phyloP scores from a whole-genome alignment of 2,113 vertebrate species.

The Protomyctophum bolini region DNA sequence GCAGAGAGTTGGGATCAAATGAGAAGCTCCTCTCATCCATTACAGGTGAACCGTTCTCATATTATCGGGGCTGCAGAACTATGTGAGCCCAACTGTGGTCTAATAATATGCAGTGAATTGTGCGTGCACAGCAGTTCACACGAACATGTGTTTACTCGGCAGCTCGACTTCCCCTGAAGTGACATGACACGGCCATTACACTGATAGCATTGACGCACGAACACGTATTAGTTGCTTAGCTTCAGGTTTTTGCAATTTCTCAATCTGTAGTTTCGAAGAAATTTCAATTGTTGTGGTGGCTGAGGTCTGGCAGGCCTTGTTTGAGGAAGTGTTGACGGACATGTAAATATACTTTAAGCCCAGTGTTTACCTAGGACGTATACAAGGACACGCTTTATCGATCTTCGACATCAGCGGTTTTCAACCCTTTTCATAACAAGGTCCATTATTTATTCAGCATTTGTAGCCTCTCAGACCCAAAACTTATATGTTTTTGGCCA shows the following conservation, averaged over 20 bases:
- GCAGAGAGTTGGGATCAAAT: slow-evolving; percentile 9
- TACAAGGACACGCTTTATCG: slow-evolving; percentile 8
- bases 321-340: slow-evolving; percentile 13
- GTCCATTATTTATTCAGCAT: too few species aligned
- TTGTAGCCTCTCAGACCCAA: background rate
- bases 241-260: background rate
- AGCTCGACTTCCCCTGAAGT: slow-evolving; percentile 14
- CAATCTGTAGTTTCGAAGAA: background rate
- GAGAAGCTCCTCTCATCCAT: slow-evolving; percentile 25
- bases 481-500: too few species aligned
- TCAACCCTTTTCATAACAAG: too few species aligned
- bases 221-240: background rate
- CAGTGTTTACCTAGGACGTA: slow-evolving; percentile 11
- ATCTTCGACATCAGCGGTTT: background rate
- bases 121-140: too few species aligned
- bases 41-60: too few species aligned
- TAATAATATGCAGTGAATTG: too few species aligned
- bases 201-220: slow-evolving; percentile 3
- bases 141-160: too few species aligned
- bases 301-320: background rate
- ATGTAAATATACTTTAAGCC: background rate
- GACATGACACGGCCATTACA: background rate
- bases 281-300: background rate
- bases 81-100: too few species aligned
- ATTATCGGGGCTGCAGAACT: too few species aligned